These are phyloP conservation scores for Bombus sylvicola DNA, from an alignment of 1,140 invertebrate species.

Conservation along the genomic window DNA sequence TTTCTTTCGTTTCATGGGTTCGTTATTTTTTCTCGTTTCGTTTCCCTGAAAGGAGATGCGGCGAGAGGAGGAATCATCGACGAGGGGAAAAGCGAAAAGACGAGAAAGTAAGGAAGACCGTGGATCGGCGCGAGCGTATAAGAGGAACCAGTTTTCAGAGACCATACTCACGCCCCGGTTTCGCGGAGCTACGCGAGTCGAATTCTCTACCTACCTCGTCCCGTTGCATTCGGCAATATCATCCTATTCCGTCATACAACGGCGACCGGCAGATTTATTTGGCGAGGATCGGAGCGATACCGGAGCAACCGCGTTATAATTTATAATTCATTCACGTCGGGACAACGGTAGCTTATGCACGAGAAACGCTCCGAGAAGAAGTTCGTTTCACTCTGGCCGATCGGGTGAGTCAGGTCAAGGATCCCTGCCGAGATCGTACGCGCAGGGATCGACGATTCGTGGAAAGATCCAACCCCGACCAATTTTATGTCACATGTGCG, in stretches of 20 bases:
- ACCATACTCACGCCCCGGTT: constrained; percentile 60
- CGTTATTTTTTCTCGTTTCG: not conserved
- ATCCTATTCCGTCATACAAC: constrained; percentile 55
- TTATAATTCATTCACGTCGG: constrained; percentile 63
- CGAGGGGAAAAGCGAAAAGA: constrained; percentile 62
- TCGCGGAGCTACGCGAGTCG: constrained; percentile 9
- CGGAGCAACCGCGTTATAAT: constrained; percentile 43
- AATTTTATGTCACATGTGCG: not conserved
- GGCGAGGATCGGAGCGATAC: not conserved
- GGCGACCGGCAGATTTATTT: constrained; percentile 32
- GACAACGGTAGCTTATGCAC: constrained; percentile 45
- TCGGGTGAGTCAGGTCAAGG: constrained; percentile 53
- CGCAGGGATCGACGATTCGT: constrained; percentile 9
- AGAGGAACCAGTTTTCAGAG: constrained; percentile 74
- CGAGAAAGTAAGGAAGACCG: constrained; percentile 24
- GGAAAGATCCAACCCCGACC: not conserved
- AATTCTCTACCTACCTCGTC: constrained; percentile 40
- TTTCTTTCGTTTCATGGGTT: not conserved
- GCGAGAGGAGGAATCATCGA: constrained; percentile 6
- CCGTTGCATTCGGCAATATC: constrained; percentile 6
- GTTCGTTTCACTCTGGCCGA: constrained; percentile 28
- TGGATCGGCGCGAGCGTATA: constrained; percentile 54
- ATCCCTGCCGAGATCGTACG: constrained; percentile 33
- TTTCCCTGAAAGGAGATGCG: not conserved
- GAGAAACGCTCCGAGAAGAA: constrained; percentile 17